phyloP scores from a whole-genome alignment of 2,888 invertebrate genomes.

The Mesochorus sp. region DNA sequence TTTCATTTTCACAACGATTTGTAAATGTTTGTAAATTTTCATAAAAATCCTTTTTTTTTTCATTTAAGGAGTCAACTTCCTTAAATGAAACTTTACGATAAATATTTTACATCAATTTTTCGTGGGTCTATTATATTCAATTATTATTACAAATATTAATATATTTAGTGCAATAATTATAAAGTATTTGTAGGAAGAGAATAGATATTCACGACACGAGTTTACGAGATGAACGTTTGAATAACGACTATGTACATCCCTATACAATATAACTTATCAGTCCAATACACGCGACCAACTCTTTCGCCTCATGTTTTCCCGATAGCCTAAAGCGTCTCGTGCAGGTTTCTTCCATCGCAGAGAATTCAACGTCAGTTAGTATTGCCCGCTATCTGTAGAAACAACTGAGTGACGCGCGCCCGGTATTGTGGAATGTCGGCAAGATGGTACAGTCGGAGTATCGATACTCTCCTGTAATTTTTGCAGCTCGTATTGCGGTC shows the following conservation, averaged over 20 bases:
- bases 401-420: not conserved
- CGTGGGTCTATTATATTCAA: too few species aligned
- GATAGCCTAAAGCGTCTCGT: constrained; percentile 11
- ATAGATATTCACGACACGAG: too few species aligned
- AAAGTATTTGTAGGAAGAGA: too few species aligned
- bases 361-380: constrained; percentile 6
- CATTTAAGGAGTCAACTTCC: too few species aligned
- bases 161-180: too few species aligned
- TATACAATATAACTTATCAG: not conserved
- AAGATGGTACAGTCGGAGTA: constrained; percentile 7
- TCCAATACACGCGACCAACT: not conserved
- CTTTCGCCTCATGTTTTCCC: constrained; percentile 8
- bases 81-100: too few species aligned
- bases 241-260: not conserved
- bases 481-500: not conserved
- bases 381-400: not conserved
- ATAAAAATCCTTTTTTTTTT: too few species aligned
- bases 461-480: not conserved
- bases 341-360: constrained; percentile 39
- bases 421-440: not conserved
- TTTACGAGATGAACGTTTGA: too few species aligned
- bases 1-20: too few species aligned
- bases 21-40: too few species aligned
- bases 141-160: too few species aligned
- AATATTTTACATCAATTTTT: too few species aligned